Base-by-base conservation (phyloP, 1,140 invertebrate species). In the Hycleus phaleratus region DNA sequence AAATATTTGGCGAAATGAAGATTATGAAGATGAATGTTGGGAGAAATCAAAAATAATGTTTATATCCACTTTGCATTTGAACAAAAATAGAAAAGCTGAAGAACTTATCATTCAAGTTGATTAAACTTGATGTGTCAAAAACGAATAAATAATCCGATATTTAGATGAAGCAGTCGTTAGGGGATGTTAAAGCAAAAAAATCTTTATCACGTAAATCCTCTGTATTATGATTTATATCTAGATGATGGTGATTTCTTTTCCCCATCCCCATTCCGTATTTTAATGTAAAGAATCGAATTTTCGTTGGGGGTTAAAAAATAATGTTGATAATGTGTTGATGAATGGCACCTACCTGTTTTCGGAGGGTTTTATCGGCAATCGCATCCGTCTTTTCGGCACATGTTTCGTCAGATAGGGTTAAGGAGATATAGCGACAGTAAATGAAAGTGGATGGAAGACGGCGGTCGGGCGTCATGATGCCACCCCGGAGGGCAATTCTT, bases 111-210 rank as follows among this genome's bases (percentile, higher is more conserved):
- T 63, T 66, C 62, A 64, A 60, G 46, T 58, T 66, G 64, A 66
- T 66, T 66, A 66, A 58, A 64, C 51, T 58, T 64, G 63, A 66
- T 64, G 64, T 58, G 54, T 57, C 32, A 66, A 64, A 63, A 58
- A 66, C 59, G 64, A 66, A 66, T 66, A 66, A 66, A 64, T 66
- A 66, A 66, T 66, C 64, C 60, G 32, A 59, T 59, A 62, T 66
- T 66, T 60, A 64, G 64, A 66, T 66, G 64, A 66, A 66, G 56
- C 62, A 62, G 62, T 64, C 64, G 64, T 66, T 66, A 64, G 64
- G 60, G 60, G 46, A 40, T 62, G 32, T 2, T 5, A 32, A 32
- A 7, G 32, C 49, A 47, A 47, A 7, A 32, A 32, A 32, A 32
- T 32, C 32, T 32, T 32, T 32, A 32, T 32, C 32, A 32, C 32